Evolutionary conservation across 1,140 invertebrate species (phyloP).

Genomic region (Drosophila pachea): DNA sequence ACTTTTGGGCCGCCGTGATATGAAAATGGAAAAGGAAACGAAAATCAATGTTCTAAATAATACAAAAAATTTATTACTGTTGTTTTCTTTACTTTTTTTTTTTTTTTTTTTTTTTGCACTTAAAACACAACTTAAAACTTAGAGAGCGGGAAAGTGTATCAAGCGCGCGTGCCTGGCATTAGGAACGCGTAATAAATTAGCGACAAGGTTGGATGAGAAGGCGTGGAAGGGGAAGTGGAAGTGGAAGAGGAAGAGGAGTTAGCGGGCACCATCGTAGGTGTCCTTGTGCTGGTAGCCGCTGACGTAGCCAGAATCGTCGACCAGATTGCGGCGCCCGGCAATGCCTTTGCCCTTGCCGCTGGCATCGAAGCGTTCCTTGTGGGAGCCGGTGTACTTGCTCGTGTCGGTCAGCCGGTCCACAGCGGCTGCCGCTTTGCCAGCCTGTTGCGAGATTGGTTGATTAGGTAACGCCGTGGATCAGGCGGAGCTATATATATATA

Average conservation of each 20-base stretch:
- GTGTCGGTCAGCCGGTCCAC: conserved; percentile 94
- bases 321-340: conserved; percentile 88
- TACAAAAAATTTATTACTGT: conserved; percentile 16
- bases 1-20: conserved; percentile 43
- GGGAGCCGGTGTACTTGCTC: conserved; percentile 93
- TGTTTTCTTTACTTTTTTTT: conserved; percentile 61
- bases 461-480: too few relatives aligned
- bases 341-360: conserved; percentile 93
- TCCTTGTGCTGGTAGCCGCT: conserved; percentile 93
- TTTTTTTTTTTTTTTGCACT: conserved; percentile 60
- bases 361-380: conserved; percentile 93
- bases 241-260: conserved; percentile 34
- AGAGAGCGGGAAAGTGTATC: conserved; percentile 28
- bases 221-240: not conserved
- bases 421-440: conserved; percentile 85
- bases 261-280: conserved; percentile 83
- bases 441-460: conserved; percentile 60
- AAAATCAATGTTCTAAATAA: conserved; percentile 39
- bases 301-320: conserved; percentile 91
- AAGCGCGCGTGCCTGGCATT: conserved; percentile 55
- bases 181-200: conserved; percentile 43
- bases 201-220: conserved; percentile 21
- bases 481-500: not conserved
- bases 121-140: conserved; percentile 72
- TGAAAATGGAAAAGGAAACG: conserved; percentile 17